Evolutionary conservation across 2,113 vertebrate species (phyloP).

Genomic region (Microcebus tavaratra): DNA sequence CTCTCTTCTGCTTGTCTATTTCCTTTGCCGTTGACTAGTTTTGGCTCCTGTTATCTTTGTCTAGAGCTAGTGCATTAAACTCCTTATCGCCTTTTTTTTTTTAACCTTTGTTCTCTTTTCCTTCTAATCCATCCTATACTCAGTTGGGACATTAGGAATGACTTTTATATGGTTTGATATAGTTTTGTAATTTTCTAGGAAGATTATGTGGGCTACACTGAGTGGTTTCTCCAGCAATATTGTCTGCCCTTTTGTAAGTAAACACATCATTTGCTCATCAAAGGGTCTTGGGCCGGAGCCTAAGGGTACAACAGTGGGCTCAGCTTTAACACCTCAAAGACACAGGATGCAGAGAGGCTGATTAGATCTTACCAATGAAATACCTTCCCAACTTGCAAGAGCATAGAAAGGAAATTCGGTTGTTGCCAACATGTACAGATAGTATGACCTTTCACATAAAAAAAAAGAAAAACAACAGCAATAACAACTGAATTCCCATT

Average conservation of each 20-base stretch:
- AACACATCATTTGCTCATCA: neutral
- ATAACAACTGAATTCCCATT: neutral
- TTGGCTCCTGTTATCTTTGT: neutral
- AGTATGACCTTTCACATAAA: neutral
- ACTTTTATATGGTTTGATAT: slow-evolving; percentile 38
- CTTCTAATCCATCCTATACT: neutral
- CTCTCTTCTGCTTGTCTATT: neutral
- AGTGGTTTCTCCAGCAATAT: neutral
- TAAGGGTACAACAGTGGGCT: neutral
- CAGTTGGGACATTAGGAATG: slow-evolving; percentile 1
- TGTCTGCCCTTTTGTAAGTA: slow-evolving; percentile 37
- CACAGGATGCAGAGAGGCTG: neutral
- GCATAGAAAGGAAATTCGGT: neutral
- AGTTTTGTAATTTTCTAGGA: slow-evolving; percentile 51
- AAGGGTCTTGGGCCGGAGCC: neutral
- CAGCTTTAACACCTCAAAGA: neutral
- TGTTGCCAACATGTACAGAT: neutral
- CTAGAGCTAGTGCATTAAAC: neutral
- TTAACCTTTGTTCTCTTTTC: neutral
- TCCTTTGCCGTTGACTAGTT: neutral
- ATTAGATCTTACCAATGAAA: neutral
- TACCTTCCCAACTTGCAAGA: neutral
- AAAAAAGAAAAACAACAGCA: neutral
- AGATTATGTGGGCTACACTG: neutral
- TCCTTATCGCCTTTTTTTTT: neutral